Conservation (phyloP, 1,140 invertebrate species). For the Chelonus insularis region DNA sequence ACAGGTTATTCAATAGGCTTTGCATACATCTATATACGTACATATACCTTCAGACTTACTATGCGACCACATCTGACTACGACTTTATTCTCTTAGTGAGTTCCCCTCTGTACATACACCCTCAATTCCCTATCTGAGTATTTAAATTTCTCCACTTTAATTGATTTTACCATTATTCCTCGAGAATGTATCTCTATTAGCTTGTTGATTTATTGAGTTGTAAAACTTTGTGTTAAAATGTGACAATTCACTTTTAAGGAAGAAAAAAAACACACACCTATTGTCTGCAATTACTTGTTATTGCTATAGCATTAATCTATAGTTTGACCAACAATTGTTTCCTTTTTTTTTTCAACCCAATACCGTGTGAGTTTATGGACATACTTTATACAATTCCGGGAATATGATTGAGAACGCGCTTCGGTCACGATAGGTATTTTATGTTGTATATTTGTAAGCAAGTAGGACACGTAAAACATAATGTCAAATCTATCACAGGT, state of each 20-base stretch:
- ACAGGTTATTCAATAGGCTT: slow-evolving; percentile 8
- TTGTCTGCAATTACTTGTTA: too few relatives aligned
- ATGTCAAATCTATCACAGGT: too few relatives aligned
- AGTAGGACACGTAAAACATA: too few relatives aligned
- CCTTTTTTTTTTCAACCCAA: not conserved
- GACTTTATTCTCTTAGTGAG: too few relatives aligned
- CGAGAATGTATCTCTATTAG: not conserved
- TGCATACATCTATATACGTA: too few relatives aligned
- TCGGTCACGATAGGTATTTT: not conserved
- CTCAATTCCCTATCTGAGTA: not conserved
- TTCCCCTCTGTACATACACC: not conserved
- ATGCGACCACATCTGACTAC: too few relatives aligned
- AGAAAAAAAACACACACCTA: too few relatives aligned
- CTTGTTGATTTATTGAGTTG: too few relatives aligned
- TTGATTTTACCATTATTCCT: not conserved
- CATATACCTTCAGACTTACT: too few relatives aligned
- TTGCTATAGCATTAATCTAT: not conserved
- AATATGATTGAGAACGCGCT: slow-evolving; percentile 1
- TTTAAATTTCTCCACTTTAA: slow-evolving; percentile 2
- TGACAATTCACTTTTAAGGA: too few relatives aligned
- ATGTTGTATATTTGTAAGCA: too few relatives aligned
- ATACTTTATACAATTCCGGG: slow-evolving; percentile 3
- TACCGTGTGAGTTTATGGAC: not conserved
- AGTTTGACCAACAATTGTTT: not conserved
- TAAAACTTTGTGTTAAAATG: too few relatives aligned